phyloP scores from a whole-genome alignment of 2,113 vertebrate species.

The Meriones unguiculatus region DNA sequence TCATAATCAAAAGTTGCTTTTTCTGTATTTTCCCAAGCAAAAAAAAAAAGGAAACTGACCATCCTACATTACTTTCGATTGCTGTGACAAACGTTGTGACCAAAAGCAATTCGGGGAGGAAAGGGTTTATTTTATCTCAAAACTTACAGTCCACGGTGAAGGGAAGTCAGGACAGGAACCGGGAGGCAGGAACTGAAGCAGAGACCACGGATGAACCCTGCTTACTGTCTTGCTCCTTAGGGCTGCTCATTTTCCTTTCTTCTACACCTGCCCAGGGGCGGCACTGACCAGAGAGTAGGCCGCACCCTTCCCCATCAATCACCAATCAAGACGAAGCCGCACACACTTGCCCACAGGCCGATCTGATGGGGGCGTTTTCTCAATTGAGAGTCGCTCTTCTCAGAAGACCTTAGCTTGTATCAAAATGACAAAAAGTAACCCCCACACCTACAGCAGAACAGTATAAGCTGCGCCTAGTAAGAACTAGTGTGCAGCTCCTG shows the following conservation, averaged over 20 bases:
- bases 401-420: not conserved
- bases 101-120: not conserved
- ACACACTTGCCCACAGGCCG: not conserved
- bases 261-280: not conserved
- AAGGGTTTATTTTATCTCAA: not conserved
- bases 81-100: not conserved
- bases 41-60: not conserved
- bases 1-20: not conserved
- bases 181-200: not conserved
- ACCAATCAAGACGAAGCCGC: not conserved
- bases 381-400: not conserved
- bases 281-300: not conserved
- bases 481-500: not conserved
- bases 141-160: not conserved
- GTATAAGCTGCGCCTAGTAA: not conserved
- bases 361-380: not conserved
- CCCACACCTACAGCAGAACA: not conserved
- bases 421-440: not conserved
- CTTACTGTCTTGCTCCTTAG: not conserved
- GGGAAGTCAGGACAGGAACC: not conserved
- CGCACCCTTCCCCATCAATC: not conserved
- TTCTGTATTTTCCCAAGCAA: constrained; percentile 46
- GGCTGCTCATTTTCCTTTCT: not conserved
- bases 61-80: not conserved
- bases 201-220: not conserved